Conservation (phyloP, 1,140 invertebrate genomes). For the Saccostrea cuccullata region DNA sequence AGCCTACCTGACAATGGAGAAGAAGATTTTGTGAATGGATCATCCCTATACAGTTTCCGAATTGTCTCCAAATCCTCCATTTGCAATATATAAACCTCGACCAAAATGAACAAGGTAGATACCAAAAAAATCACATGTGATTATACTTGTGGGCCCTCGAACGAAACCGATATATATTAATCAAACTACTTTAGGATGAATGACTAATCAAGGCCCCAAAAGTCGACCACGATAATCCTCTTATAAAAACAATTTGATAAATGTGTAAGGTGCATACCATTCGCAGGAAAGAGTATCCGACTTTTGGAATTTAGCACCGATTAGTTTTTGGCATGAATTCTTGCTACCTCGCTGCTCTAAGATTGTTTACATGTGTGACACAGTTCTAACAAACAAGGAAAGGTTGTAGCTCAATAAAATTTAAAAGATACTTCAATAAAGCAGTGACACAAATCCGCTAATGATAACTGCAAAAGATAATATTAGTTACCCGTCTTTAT, state of each 20-base stretch:
- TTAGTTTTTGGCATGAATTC: constrained; percentile 7
- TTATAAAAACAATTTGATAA: constrained; percentile 33
- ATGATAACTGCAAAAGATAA: constrained; percentile 22
- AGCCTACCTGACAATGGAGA: constrained; percentile 9
- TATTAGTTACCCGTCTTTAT: constrained; percentile 3
- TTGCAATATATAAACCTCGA: background rate
- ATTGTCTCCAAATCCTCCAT: constrained; percentile 22
- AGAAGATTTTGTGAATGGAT: background rate
- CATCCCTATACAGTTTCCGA: background rate
- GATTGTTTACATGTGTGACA: constrained; percentile 6
- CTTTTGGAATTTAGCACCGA: constrained; percentile 23
- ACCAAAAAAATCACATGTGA: background rate
- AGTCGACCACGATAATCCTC: constrained; percentile 23
- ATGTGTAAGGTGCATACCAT: constrained; percentile 22
- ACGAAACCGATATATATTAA: background rate
- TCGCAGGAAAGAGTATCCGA: background rate
- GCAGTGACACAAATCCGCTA: constrained; percentile 24
- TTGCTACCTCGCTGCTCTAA: background rate
- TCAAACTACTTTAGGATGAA: background rate
- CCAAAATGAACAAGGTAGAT: background rate
- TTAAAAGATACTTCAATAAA: constrained; percentile 30
- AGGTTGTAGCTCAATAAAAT: constrained; percentile 23
- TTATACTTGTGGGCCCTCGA: background rate
- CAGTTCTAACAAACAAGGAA: constrained; percentile 12
- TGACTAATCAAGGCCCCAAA: background rate